phyloP scores from a whole-genome alignment of 2,888 invertebrate genomes.

The Taenaris catops region DNA sequence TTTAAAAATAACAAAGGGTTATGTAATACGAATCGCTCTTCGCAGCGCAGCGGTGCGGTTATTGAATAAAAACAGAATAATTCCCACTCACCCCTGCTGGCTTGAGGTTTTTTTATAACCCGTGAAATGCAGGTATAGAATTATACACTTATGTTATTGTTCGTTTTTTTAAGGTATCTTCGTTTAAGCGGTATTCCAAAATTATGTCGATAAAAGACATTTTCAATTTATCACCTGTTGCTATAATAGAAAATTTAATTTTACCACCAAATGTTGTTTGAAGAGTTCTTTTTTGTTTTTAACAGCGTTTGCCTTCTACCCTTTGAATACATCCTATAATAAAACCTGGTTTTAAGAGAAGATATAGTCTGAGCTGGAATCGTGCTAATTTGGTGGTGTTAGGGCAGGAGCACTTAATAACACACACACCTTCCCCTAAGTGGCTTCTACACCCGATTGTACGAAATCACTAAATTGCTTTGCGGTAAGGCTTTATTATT shows the following conservation, averaged over 20 bases:
- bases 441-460: no score
- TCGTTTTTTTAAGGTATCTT: conserved; percentile 23
- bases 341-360: no score
- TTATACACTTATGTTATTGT: conserved; percentile 33
- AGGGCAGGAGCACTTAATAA: no score
- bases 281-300: no score
- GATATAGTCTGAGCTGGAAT: no score
- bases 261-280: not conserved
- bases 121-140: conserved; percentile 57
- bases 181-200: conserved; percentile 18
- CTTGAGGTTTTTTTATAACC: conserved; percentile 55
- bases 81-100: conserved; percentile 44
- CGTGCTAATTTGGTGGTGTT: no score
- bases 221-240: conserved; percentile 10
- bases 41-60: conserved; percentile 43
- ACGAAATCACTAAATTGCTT: no score
- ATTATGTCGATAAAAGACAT: conserved; percentile 17
- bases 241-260: conserved; percentile 7
- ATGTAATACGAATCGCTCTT: conserved; percentile 47
- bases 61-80: conserved; percentile 61
- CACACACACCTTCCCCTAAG: no score
- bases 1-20: conserved; percentile 59
- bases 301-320: no score
- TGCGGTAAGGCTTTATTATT: no score
- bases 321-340: no score